Conservation (phyloP, 2,113 vertebrate genomes). For the western clawed frog (Xenopus tropicalis) region DNA sequence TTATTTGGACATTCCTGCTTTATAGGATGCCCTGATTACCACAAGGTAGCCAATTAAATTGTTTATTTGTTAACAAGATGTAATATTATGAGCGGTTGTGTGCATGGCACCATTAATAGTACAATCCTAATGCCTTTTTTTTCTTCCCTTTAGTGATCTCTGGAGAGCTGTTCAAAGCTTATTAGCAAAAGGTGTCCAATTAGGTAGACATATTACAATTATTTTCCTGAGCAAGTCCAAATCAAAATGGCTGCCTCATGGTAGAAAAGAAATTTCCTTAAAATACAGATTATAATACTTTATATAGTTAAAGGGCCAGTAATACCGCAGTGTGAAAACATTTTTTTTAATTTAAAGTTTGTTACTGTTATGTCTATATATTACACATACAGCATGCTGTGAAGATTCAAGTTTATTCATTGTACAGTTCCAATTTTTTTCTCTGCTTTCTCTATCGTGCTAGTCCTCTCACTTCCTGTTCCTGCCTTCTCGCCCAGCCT, state of each 20-base stretch:
- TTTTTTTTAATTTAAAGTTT: too few species aligned
- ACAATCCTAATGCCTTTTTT: conserved; percentile 2
- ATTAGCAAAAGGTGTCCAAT: conserved; percentile 34
- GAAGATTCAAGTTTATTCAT: too few species aligned
- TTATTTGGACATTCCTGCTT: not conserved
- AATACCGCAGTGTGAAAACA: too few species aligned
- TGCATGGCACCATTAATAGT: conserved; percentile 25
- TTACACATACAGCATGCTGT: too few species aligned
- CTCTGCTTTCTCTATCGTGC: too few species aligned
- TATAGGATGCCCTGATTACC: conserved; percentile 5
- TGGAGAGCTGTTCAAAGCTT: conserved; percentile 23
- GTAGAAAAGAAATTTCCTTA: not conserved
- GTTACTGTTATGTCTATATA: too few species aligned
- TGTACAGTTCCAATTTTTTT: too few species aligned
- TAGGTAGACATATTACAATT: conserved; percentile 29
- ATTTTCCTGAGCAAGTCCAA: conserved; percentile 17
- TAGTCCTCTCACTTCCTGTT: too few species aligned
- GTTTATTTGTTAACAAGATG: conserved; percentile 28
- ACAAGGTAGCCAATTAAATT: conserved; percentile 32
- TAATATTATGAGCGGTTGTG: conserved; percentile 8
- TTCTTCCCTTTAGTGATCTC: conserved; percentile 13
- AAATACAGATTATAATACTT: not conserved
- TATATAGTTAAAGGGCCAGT: too few species aligned
- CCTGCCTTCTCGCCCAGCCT: too few species aligned
- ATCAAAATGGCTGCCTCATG: not conserved